phyloP scores from a whole-genome alignment of 2,113 vertebrate species.

The Recurvirostra avosetta region DNA sequence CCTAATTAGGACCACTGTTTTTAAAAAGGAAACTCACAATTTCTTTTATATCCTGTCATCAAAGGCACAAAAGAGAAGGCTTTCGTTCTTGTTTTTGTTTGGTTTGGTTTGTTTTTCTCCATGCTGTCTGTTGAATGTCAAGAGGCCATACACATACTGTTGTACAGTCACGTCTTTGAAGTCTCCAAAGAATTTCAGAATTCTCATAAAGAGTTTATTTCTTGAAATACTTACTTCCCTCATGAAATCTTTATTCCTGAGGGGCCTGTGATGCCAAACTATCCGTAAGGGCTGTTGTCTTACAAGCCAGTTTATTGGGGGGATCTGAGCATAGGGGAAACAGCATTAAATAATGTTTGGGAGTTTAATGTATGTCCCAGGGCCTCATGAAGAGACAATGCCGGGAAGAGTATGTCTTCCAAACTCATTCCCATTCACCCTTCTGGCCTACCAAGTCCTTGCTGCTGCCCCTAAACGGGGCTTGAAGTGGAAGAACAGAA shows the following conservation, averaged over 20 bases:
- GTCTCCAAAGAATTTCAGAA: background rate
- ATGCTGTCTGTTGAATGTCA: background rate
- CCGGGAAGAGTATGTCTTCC: background rate
- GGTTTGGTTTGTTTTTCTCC: background rate
- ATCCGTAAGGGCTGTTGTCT: background rate
- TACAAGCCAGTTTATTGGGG: background rate
- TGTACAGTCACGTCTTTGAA: background rate
- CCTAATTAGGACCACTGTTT: constrained; percentile 27
- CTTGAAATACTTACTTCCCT: background rate
- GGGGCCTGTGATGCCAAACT: background rate
- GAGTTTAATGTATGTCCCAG: background rate
- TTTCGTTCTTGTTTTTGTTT: background rate
- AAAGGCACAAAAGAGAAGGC: background rate
- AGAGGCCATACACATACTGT: background rate
- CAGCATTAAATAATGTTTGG: background rate
- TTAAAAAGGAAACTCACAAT: background rate
- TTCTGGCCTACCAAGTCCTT: background rate
- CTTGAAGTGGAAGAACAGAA: background rate
- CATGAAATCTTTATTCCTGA: background rate
- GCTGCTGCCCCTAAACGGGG: background rate
- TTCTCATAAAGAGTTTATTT: background rate
- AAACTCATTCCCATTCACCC: background rate
- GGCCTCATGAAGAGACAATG: background rate
- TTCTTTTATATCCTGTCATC: constrained; percentile 1
- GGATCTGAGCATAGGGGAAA: background rate